A percentile compares a stretch with the other conserved stretches of the same genome.
Evolutionary conservation across 2,888 invertebrate genomes (phyloP).

Genomic region (Caenorhabditis virilis): DNA sequence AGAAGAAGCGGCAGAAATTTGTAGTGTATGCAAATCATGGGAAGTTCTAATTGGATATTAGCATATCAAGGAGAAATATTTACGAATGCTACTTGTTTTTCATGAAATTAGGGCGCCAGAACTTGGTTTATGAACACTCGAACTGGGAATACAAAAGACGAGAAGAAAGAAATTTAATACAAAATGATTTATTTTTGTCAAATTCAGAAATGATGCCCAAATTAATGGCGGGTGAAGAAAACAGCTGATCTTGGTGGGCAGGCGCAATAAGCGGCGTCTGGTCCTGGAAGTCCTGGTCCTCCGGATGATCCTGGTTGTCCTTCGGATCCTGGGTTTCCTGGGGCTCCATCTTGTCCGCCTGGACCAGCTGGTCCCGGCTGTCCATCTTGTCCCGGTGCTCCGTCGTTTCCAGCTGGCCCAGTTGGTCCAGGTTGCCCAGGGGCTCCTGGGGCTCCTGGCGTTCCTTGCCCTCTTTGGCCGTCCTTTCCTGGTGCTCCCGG

Average conservation of each 20-base stretch:
- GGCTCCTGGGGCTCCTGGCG: conserved; percentile 36
- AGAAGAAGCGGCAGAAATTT: no score
- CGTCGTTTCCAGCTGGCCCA: conserved; percentile 40
- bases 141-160: no score
- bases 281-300: conserved; percentile 53
- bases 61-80: no score
- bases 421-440: conserved; percentile 43
- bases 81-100: no score
- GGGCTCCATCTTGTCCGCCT: conserved; percentile 36
- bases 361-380: conserved; percentile 36
- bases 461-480: conserved; percentile 44
- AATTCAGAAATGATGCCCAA: neutral
- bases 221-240: conserved; percentile 42
- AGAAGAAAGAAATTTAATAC: no score
- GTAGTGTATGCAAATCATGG: no score
- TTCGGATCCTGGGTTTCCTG: conserved; percentile 49
- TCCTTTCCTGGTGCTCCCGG: conserved; percentile 42
- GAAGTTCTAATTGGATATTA: no score
- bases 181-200: no score
- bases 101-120: no score
- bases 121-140: no score
- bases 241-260: conserved; percentile 51
- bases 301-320: conserved; percentile 43
- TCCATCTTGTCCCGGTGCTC: conserved; percentile 41
- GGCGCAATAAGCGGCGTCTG: conserved; percentile 54